Conservation (phyloP, 1,140 invertebrate species). For the Acromyrmex echinatior region DNA sequence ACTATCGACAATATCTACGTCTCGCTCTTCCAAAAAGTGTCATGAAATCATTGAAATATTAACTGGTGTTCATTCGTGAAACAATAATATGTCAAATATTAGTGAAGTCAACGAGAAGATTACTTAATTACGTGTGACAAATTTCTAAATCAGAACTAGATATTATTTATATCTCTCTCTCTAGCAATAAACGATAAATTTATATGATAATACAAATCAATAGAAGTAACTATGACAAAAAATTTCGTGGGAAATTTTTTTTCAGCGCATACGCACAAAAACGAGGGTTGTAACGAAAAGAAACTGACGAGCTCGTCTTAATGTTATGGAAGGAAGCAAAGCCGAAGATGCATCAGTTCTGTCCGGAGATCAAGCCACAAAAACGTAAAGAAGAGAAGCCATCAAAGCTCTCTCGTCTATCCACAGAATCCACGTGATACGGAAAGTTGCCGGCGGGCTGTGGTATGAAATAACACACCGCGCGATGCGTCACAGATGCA, state of each 20-base stretch:
- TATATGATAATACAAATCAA: background rate
- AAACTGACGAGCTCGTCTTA: slow-evolving; percentile 14
- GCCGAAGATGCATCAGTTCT: slow-evolving; percentile 33
- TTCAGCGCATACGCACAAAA: background rate
- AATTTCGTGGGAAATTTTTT: background rate
- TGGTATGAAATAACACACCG: slow-evolving; percentile 75
- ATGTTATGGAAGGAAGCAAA: slow-evolving; percentile 12
- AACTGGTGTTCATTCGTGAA: slow-evolving; percentile 22
- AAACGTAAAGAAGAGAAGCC: slow-evolving; percentile 63
- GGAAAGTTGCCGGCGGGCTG: slow-evolving; percentile 62
- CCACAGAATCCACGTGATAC: slow-evolving; percentile 66
- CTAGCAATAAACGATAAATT: background rate
- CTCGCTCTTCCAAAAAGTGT: slow-evolving; percentile 10
- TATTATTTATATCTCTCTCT: background rate
- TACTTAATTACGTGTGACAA: background rate
- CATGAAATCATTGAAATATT: slow-evolving; percentile 22
- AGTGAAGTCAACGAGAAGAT: background rate
- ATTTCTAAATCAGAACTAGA: background rate
- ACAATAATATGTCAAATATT: background rate
- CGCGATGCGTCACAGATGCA: slow-evolving; percentile 33
- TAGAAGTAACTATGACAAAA: background rate
- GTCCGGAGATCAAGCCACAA: slow-evolving; percentile 27
- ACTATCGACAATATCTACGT: slow-evolving; percentile 8
- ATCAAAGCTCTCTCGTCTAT: slow-evolving; percentile 51
- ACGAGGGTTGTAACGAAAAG: background rate